These are phyloP conservation scores for Brassicogethes aeneus DNA, from an alignment of 2,888 invertebrate species.

Conservation along the genomic window DNA sequence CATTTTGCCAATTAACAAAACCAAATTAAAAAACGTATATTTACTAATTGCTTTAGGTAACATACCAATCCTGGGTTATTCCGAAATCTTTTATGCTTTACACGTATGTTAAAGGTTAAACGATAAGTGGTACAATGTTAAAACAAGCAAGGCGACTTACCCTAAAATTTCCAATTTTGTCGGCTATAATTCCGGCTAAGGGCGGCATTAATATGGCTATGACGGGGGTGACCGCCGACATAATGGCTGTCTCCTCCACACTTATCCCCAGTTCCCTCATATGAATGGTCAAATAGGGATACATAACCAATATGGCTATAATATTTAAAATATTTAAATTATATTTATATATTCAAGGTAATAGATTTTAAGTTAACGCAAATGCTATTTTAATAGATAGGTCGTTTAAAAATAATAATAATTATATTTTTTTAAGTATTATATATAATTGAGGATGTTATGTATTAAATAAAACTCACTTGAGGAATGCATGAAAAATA, in stretches of 20 bases:
- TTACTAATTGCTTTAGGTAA: too few species aligned
- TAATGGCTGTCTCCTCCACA: slow-evolving; percentile 71
- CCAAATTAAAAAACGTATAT: too few species aligned
- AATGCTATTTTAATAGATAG: too few species aligned
- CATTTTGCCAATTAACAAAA: too few species aligned
- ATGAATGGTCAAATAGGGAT: slow-evolving; percentile 72
- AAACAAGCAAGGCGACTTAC: too few species aligned
- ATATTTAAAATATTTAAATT: slow-evolving; percentile 16
- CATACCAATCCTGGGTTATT: too few species aligned
- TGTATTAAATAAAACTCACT: slow-evolving; percentile 46
- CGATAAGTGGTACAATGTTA: too few species aligned
- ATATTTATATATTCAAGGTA: neutral
- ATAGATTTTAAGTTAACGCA: slow-evolving; percentile 3
- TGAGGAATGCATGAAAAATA: slow-evolving; percentile 70
- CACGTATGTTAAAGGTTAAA: too few species aligned
- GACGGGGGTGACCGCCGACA: slow-evolving; percentile 68
- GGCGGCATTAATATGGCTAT: slow-evolving; percentile 72
- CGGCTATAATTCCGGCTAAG: slow-evolving; percentile 64
- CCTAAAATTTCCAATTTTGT: slow-evolving; percentile 73
- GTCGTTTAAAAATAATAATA: too few species aligned
- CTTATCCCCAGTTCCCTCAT: slow-evolving; percentile 72
- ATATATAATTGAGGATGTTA: neutral
- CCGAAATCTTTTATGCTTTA: too few species aligned
- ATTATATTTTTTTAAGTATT: too few species aligned
- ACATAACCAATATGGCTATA: slow-evolving; percentile 63